phyloP scores from a whole-genome alignment of 2,797 vertebrate species.

The Argya squamiceps region DNA sequence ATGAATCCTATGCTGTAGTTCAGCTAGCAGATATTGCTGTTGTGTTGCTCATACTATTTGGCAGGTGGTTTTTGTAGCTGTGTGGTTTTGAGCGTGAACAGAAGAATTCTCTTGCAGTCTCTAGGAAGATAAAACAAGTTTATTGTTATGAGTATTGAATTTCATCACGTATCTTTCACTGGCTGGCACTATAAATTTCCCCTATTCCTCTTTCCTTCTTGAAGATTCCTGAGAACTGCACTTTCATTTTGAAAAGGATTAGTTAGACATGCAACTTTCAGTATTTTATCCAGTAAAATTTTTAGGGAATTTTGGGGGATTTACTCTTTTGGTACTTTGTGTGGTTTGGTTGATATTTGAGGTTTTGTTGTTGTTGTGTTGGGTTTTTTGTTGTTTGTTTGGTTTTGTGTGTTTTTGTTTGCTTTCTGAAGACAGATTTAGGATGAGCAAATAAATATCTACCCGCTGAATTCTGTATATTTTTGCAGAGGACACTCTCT shows the following conservation, averaged over 20 bases:
- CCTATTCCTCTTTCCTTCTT: conserved; percentile 2
- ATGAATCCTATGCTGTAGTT: not conserved
- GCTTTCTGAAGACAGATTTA: not conserved
- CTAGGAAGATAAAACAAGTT: not conserved
- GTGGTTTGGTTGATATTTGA: not conserved
- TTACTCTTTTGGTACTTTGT: not conserved
- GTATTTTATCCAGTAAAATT: not conserved
- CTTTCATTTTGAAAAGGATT: conserved; percentile 31
- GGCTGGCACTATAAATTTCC: not conserved
- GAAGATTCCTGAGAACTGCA: not conserved
- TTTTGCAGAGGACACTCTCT: not conserved
- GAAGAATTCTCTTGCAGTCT: not conserved
- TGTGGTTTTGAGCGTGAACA: not conserved
- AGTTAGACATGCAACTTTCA: not conserved
- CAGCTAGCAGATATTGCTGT: not conserved
- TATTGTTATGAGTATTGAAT: not conserved
- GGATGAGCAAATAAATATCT: not conserved
- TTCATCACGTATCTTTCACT: not conserved
- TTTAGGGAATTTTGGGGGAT: not conserved
- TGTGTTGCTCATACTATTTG: not conserved
- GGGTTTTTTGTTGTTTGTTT: not conserved
- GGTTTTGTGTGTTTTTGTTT: not conserved
- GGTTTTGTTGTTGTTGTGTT: not conserved
- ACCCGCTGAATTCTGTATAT: not conserved
- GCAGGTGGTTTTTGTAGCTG: not conserved